A percentile compares a stretch with the other conserved stretches of the same genome.
Evolutionary conservation across 1,140 invertebrate genomes (phyloP).

Genomic region (Sipha flava): DNA sequence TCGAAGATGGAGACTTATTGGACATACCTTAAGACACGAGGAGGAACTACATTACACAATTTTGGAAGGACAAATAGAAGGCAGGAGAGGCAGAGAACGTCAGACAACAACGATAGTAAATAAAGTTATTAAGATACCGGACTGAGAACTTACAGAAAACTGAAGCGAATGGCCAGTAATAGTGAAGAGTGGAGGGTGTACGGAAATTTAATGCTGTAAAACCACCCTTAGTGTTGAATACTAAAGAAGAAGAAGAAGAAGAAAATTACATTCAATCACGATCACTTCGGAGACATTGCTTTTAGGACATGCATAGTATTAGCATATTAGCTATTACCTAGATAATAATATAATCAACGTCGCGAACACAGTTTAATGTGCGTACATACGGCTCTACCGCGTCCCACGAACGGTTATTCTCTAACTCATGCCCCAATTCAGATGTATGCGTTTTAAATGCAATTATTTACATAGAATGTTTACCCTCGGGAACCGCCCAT

Average conservation of each 20-base stretch:
- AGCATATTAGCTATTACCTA: too few species aligned
- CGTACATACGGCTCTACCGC: too few species aligned
- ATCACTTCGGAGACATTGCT: too few species aligned
- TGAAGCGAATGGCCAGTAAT: not conserved
- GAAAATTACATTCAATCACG: too few species aligned
- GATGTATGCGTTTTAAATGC: too few species aligned
- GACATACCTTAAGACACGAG: not conserved
- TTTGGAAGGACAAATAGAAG: not conserved
- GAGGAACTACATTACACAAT: not conserved
- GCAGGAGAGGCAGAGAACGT: not conserved
- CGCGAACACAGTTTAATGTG: too few species aligned
- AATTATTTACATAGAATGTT: too few species aligned
- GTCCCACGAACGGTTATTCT: too few species aligned
- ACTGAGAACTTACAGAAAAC: not conserved
- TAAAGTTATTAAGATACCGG: not conserved
- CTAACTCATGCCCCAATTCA: too few species aligned
- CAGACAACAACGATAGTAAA: not conserved
- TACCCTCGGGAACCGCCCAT: too few species aligned
- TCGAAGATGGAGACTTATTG: not conserved
- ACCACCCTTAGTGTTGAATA: not conserved
- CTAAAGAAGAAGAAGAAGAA: not conserved
- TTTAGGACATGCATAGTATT: too few species aligned
- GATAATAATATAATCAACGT: too few species aligned
- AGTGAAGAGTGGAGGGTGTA: not conserved
- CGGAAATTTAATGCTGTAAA: not conserved